Base-by-base conservation (phyloP, 2,113 vertebrate species). In the Embiotoca jacksoni region DNA sequence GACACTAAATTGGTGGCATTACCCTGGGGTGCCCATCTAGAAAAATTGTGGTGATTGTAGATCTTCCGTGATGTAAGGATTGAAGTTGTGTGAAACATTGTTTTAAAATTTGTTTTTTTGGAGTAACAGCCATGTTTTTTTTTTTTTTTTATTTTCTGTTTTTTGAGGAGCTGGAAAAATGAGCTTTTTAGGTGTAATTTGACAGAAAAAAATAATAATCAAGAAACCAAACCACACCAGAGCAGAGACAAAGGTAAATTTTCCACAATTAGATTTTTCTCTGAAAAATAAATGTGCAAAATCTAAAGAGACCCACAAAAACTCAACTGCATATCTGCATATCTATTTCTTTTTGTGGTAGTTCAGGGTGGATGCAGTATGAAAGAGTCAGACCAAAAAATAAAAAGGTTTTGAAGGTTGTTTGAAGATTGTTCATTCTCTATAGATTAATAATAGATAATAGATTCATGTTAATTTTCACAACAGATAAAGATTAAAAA, bases 401-500 rank as follows among this genome's bases (percentile, higher is more conserved):
- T 7, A n/a, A n/a, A 52, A 23, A 52, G 15, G 0, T 6, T n/a
- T 23, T 52, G 15, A 52, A n/a, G 49, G 15, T 52, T 52, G 23
- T 23, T 23, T 23, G 23, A 23, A 23, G 23, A 23, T 23, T 23
- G 23, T 23, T 23, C 23, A 23, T 23, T 23, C 23, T 23, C 23
- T 23, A 23, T 23, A 23, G 23, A 23, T 23, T 23, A 23, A 23
- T 23, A 23, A 23, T 23, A 23, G 23, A 23, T 23, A 16, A 52
- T 3, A 52, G n/a, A n/a, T n/a, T 16, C 6, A 52, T 32, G 47
- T 23, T 6, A 3, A 32, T 37, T n/a, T 55, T 36, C 8, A 8
- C 23, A 23, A 23, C 23, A 69, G 44, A 50, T 50, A 16, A 14
- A 44, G 33, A 77, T 65, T 64, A 53, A 58, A 80, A 67, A 53